These are phyloP conservation scores for Oceanodroma tethys DNA, from an alignment of 2,113 vertebrate species.

Conservation along the genomic window DNA sequence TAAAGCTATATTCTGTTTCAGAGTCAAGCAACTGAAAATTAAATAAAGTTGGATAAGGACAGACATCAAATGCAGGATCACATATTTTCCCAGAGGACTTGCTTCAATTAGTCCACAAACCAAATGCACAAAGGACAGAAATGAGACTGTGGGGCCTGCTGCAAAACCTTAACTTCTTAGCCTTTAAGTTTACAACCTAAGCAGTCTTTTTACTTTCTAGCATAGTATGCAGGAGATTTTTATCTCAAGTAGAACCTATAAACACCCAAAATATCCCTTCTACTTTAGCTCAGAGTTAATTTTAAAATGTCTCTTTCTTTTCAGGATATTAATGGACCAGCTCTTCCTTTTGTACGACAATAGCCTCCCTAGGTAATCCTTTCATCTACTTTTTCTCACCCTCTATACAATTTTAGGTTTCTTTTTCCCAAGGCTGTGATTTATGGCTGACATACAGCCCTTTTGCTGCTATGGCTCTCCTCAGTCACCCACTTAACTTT, in stretches of 20 bases:
- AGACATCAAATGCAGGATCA: neutral
- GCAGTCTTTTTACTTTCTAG: neutral
- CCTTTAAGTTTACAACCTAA: neutral
- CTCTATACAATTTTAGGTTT: neutral
- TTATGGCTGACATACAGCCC: neutral
- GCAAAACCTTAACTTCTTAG: neutral
- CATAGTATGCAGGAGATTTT: neutral
- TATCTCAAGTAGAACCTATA: neutral
- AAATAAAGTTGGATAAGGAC: neutral
- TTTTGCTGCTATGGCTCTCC: neutral
- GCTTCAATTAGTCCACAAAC: neutral
- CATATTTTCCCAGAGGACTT: neutral
- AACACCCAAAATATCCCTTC: neutral
- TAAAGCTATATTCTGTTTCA: neutral
- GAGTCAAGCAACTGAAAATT: neutral
- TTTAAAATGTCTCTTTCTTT: neutral
- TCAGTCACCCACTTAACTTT: slow-evolving; percentile 37
- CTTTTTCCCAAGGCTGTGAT: neutral
- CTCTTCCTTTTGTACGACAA: neutral
- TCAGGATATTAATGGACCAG: neutral
- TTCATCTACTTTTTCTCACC: neutral
- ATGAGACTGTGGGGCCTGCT: neutral
- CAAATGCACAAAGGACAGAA: neutral
- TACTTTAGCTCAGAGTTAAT: neutral
- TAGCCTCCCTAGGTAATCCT: neutral